Evolutionary conservation across 2,113 vertebrate species (phyloP), one percentile per base, ranked within the genome.

Genomic region (Atlantisia rogersi): DNA sequence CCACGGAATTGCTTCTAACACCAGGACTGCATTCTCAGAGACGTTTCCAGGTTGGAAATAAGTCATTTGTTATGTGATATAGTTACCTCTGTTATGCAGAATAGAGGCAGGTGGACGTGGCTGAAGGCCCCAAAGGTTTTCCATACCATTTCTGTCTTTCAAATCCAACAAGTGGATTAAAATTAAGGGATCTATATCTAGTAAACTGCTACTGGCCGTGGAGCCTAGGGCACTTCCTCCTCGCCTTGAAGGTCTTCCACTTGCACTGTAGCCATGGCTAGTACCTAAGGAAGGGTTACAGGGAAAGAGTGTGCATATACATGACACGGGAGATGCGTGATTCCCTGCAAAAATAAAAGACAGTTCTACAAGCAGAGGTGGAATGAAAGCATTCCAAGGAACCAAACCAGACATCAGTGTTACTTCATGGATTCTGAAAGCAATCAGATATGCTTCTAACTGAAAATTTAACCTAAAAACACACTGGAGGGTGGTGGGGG

Each of bases 111-210:
- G 98, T 6, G 99, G 99, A 12, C 98, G 98, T 67, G 99, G 99
- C 97, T 99, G 99, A 71, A 99, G 98, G 17, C 99, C 98, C 99
- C 99, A 99, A 37, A 99, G 95, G 79, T 99, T 98, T 94, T 99
- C 99, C 97, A 99, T 98, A 31, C 98, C 98, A 88, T 98, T 99
- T 71, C 99, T 98, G 96, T 99, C 99, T 86, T 99, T 99, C 13
- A 99, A 97, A 88, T 99, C 99, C 98, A 99, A 92, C 84, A 99
- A 97, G 96, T 99, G 99, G 95, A 99, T 99, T 91, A 99, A 98
- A 92, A 99, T 99, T 78, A 99, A 98, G 4, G 99, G 99, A 97
- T 99, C 99, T 25, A 99, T 98, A 48, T 99, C 99, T 88, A 99
- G 97, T 39, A 99, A 98, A 79, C 98, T 98, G 97, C 94, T 98